A percentile compares a stretch with the other conserved stretches of the same genome.
phyloP scores from a whole-genome alignment of 2,888 invertebrate genomes.

The Peribatodes rhomboidaria region DNA sequence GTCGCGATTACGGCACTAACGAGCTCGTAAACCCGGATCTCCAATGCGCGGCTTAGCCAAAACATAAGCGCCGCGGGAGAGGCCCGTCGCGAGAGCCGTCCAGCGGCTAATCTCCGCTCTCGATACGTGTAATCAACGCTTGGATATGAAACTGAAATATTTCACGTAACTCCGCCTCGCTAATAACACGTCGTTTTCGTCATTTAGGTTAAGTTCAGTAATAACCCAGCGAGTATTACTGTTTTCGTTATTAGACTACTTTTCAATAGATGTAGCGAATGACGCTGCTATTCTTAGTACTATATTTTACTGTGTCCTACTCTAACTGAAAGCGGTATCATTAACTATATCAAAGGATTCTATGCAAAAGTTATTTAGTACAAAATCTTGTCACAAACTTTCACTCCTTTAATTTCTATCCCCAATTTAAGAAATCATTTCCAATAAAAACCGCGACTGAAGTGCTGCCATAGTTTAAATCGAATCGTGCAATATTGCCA shows the following conservation, averaged over 20 bases:
- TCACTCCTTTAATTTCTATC: not conserved
- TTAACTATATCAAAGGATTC: too few species aligned
- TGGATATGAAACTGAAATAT: constrained; percentile 44
- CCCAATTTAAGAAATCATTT: constrained; percentile 22
- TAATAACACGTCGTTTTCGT: constrained; percentile 4
- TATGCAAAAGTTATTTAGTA: too few species aligned
- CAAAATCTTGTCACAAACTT: not conserved
- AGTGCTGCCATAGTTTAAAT: constrained; percentile 70
- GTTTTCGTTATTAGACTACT: not conserved
- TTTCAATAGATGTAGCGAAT: not conserved
- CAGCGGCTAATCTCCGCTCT: constrained; percentile 35
- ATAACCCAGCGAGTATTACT: not conserved
- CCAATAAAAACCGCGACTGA: constrained; percentile 30
- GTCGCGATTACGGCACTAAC: constrained; percentile 85
- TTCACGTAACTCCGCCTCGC: not conserved
- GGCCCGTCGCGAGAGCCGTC: constrained; percentile 14
- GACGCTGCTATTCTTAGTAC: not conserved
- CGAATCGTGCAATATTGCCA: constrained; percentile 75
- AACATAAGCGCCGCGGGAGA: constrained; percentile 65
- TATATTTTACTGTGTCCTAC: not conserved
- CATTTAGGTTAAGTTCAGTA: constrained; percentile 6
- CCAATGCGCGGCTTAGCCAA: constrained; percentile 81
- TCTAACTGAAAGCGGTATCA: not conserved
- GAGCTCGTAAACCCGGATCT: constrained; percentile 85
- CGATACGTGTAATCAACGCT: constrained; percentile 36